phyloP scores from a whole-genome alignment of 2,797 vertebrate genomes.

The Phoebastria nigripes region DNA sequence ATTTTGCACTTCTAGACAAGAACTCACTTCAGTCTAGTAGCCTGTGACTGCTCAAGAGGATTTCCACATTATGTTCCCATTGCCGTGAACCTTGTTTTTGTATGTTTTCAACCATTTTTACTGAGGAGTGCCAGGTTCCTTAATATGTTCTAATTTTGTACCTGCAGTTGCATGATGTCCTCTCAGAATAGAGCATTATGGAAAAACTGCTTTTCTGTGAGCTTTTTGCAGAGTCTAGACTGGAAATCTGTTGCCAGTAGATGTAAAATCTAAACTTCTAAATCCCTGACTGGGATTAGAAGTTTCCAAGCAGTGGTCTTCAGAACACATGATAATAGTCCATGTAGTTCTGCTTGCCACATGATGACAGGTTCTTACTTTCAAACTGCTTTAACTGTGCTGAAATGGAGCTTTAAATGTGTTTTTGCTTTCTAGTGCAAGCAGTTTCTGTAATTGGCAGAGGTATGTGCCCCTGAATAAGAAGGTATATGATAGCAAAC shows the following conservation, averaged over 20 bases:
- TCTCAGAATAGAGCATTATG: background rate
- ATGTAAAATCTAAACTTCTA: no score
- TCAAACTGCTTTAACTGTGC: background rate
- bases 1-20: background rate
- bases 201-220: background rate
- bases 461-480: background rate
- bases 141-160: background rate
- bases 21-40: background rate
- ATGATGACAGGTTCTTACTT: background rate
- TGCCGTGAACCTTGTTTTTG: background rate
- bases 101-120: background rate
- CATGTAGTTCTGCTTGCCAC: background rate
- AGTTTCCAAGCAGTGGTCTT: background rate
- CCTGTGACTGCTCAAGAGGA: background rate
- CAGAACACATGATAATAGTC: background rate
- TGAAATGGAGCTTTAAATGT: background rate
- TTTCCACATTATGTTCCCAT: background rate
- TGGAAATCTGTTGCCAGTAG: background rate
- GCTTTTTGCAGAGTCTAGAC: background rate
- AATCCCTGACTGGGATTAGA: background rate
- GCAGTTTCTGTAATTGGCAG: background rate
- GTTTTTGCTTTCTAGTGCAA: background rate
- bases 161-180: background rate
- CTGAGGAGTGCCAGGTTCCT: background rate
- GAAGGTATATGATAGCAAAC: background rate